phyloP scores from a whole-genome alignment of 1,140 invertebrate genomes.

The Drosophila kanapiae region DNA sequence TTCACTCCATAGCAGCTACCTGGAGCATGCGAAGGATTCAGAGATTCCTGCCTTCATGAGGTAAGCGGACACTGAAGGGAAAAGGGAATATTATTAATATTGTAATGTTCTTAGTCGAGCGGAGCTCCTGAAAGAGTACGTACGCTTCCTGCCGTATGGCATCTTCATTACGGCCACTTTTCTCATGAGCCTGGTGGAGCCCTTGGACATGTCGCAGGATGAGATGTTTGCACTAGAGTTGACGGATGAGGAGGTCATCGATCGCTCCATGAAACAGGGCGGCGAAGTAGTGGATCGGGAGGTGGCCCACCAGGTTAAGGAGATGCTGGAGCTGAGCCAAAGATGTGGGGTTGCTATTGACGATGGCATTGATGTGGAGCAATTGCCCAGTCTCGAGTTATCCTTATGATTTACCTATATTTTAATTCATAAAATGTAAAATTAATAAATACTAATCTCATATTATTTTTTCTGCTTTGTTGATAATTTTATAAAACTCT shows the following conservation, averaged over 20 bases:
- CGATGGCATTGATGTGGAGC: constrained; percentile 54
- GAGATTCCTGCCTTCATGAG: constrained; percentile 61
- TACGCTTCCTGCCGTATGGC: constrained; percentile 63
- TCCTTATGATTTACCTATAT: background rate
- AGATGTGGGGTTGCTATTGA: constrained; percentile 57
- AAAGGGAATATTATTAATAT: background rate
- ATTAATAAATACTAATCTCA: background rate
- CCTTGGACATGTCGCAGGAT: constrained; percentile 9
- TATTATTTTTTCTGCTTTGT: background rate
- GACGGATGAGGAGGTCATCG: constrained; percentile 39
- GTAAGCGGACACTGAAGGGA: constrained; percentile 12
- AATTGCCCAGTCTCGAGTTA: background rate
- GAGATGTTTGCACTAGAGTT: constrained; percentile 38
- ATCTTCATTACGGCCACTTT: constrained; percentile 52
- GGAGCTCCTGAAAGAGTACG: constrained; percentile 69
- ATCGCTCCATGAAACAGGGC: constrained; percentile 36
- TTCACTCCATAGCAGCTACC: constrained; percentile 48
- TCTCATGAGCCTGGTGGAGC: constrained; percentile 57
- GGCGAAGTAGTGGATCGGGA: constrained; percentile 68
- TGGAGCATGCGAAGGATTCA: constrained; percentile 8
- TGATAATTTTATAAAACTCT: background rate
- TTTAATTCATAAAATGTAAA: background rate
- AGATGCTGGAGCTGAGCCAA: constrained; percentile 64
- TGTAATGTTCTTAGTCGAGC: constrained; percentile 14
- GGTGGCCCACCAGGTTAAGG: constrained; percentile 67